phyloP scores from a whole-genome alignment of 2,797 vertebrate genomes.

The Anomalospiza imberbis region DNA sequence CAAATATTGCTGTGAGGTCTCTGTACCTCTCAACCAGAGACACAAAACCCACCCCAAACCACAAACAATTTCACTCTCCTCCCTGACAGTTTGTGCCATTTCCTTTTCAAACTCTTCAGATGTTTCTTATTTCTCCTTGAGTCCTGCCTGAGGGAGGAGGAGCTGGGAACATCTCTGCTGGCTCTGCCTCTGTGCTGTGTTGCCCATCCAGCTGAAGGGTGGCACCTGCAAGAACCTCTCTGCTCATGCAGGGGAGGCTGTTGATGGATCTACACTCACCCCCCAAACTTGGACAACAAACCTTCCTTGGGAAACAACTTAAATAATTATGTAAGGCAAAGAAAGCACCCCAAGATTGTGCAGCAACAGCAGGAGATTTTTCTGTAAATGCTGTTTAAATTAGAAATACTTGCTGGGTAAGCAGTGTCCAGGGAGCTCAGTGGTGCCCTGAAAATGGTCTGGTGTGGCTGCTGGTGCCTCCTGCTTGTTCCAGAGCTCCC shows the following conservation, averaged over 20 bases:
- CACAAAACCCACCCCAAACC: background rate
- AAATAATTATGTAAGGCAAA: background rate
- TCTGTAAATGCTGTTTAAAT: background rate
- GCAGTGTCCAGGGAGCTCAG: background rate
- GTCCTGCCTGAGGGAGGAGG: background rate
- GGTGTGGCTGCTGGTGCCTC: background rate
- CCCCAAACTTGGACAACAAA: background rate
- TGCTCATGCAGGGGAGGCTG: background rate
- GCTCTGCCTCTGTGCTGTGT: background rate
- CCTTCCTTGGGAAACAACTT: background rate
- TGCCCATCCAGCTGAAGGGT: background rate
- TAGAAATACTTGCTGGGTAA: background rate
- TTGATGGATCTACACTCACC: background rate
- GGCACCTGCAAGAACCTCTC: background rate
- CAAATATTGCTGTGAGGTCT: background rate
- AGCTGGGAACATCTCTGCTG: background rate
- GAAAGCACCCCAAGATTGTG: background rate
- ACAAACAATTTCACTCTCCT: background rate
- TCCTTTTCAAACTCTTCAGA: background rate
- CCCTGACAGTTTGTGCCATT: background rate
- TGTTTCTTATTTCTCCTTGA: background rate
- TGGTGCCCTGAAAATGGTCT: background rate
- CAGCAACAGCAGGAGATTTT: background rate
- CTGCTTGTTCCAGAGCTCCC: background rate
- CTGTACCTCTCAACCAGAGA: background rate